Conservation (phyloP, 2,113 vertebrate genomes). For the Cyrtonyx montezumae region DNA sequence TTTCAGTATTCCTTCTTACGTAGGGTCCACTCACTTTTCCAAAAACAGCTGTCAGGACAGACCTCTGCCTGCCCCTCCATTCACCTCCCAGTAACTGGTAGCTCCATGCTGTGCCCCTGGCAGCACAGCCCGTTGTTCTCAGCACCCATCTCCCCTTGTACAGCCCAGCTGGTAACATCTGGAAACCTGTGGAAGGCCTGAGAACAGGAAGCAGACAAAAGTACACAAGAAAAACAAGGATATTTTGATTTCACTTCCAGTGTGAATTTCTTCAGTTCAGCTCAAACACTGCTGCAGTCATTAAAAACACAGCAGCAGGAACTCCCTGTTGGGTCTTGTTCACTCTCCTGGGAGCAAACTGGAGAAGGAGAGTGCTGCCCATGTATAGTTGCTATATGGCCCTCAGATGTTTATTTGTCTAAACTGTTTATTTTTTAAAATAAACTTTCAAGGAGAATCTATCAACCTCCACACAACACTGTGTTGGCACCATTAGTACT, state of each 20-base stretch:
- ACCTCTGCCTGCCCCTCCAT: accelerated
- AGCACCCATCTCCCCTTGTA: not conserved
- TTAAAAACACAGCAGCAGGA: not conserved
- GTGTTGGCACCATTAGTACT: not conserved
- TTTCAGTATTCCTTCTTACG: not conserved
- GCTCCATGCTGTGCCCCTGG: accelerated
- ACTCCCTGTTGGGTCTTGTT: not conserved
- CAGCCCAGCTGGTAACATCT: not conserved
- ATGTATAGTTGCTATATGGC: not conserved
- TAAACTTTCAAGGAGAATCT: not conserved
- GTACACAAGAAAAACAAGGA: not conserved
- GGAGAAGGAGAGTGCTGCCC: not conserved
- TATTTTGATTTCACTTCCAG: not conserved
- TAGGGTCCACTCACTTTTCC: not conserved
- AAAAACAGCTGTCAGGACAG: not conserved
- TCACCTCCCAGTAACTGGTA: not conserved
- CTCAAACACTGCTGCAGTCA: not conserved
- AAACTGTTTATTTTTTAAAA: not conserved
- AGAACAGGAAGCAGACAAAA: not conserved
- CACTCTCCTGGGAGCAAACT: not conserved
- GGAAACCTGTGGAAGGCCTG: not conserved
- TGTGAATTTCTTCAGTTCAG: not conserved
- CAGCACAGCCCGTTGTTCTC: not conserved
- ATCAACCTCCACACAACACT: accelerated
- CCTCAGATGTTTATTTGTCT: not conserved